A percentile compares a stretch with the other conserved stretches of the same genome.
Conservation (phyloP, 2,113 vertebrate genomes). For the Perca fluviatilis region DNA sequence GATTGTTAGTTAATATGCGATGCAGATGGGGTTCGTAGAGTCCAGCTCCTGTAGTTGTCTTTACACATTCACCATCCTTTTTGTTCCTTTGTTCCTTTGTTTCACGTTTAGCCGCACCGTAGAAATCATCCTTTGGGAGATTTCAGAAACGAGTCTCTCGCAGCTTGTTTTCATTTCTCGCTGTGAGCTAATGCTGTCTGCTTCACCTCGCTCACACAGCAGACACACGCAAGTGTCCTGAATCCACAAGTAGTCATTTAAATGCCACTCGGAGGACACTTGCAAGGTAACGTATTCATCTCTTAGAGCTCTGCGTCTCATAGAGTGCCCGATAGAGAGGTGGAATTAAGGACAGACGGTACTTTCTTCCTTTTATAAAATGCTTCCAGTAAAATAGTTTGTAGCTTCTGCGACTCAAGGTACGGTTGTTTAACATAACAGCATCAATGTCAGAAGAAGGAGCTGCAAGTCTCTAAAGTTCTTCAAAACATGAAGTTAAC, state of each 20-base stretch:
- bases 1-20: not conserved
- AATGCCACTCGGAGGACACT: slow-evolving; percentile 32
- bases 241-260: slow-evolving; percentile 39
- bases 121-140: not conserved
- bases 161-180: slow-evolving; percentile 8
- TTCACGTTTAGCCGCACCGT: not conserved
- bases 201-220: slow-evolving; percentile 10
- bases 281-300: not conserved
- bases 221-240: slow-evolving; percentile 2
- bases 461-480: not conserved
- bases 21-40: not conserved
- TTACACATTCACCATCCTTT: not conserved
- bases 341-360: not conserved
- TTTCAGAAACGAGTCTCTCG: not conserved
- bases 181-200: slow-evolving; percentile 27
- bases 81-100: not conserved
- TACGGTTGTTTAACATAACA: not conserved
- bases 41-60: not conserved
- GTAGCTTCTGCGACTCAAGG: not conserved
- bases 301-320: not conserved
- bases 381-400: not conserved
- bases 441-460: not conserved
- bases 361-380: not conserved
- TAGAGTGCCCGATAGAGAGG: not conserved
- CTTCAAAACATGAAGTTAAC: no score